Evolutionary conservation across 2,888 invertebrate genomes (phyloP), one percentile per base, ranked within the genome.

Genomic region (Xestia ashworthii): DNA sequence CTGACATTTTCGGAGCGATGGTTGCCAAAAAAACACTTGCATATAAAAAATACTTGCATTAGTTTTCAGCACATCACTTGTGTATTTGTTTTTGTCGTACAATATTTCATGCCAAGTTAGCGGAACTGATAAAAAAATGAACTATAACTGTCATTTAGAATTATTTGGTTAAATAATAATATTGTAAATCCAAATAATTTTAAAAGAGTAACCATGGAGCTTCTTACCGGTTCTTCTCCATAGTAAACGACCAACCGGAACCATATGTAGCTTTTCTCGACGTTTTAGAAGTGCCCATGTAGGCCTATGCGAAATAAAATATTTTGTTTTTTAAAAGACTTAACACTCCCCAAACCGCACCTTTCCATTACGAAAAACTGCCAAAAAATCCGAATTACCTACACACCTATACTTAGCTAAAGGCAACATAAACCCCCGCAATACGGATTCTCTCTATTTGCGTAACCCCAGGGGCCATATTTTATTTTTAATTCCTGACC

Each of bases 401-500:
- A 44, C 8, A 44, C n/a, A 14, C 22, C 25, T 48, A n/a, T n/a
- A 80, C 48, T 25, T 60, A 58, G 32, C 16, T 25, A 60, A 50
- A 74, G 11, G 22, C 19, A 32, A 11, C 32, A 64, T 12, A 68
- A 48, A 44, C 60, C 67, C 14, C 6, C 72, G 1, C 11, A 65
- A 55, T 25, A 60, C 32, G 46, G 41, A 58, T 76, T 69, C 69
- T 38, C 25, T 73, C 55, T 75, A 79, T 88, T 87, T 85, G 62
- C 69, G 72, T 85, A 70, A 50, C 22, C 32, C 72, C 44, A 68
- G 22, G n/a, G 22, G 68, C 73, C 60, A 68, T 79, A 19, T 78
- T 41, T 81, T 77, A 78, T 82, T 82, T 88, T 80, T 78, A 82
- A 87, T 80, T 74, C 76, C 55, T 58, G 77, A 74, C 82, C 79